phyloP scores from a whole-genome alignment of 2,797 vertebrate genomes.

The Gephyroberyx darwinii region DNA sequence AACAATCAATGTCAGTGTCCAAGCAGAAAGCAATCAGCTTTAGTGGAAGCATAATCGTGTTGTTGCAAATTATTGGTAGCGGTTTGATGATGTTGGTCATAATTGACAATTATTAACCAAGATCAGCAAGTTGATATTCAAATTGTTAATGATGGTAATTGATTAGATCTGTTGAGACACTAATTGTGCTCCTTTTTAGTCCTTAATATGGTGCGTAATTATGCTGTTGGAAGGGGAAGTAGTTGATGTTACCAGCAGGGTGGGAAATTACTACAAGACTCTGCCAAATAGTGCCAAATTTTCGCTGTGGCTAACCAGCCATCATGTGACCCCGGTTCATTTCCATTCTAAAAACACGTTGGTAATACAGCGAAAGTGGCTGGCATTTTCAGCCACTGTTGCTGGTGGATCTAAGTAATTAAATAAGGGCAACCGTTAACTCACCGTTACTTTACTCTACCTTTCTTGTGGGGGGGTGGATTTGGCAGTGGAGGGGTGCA shows the following conservation, averaged over 20 bases:
- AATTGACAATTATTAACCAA: constrained; percentile 72
- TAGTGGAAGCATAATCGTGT: constrained; percentile 31
- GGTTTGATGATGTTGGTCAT: constrained; percentile 65
- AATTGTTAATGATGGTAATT: constrained; percentile 72
- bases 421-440: no score
- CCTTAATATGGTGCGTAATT: constrained; percentile 69
- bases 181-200: constrained; percentile 66
- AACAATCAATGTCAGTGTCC: constrained; percentile 52
- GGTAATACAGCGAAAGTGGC: constrained; percentile 31
- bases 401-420: constrained; percentile 22
- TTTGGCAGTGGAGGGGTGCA: no score
- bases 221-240: constrained; percentile 56
- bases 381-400: neutral
- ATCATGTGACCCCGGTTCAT: constrained; percentile 23
- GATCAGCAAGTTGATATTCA: constrained; percentile 65
- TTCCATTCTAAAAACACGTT: constrained; percentile 32
- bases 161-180: constrained; percentile 67
- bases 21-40: constrained; percentile 22
- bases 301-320: constrained; percentile 39
- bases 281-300: constrained; percentile 36
- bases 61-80: constrained; percentile 61
- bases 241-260: constrained; percentile 37
- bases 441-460: no score
- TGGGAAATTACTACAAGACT: constrained; percentile 55
- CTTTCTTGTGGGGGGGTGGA: no score